Evolutionary conservation across 2,888 invertebrate species (phyloP), one percentile per base, ranked within the genome.

Genomic region (Andrena chrysosceles): DNA sequence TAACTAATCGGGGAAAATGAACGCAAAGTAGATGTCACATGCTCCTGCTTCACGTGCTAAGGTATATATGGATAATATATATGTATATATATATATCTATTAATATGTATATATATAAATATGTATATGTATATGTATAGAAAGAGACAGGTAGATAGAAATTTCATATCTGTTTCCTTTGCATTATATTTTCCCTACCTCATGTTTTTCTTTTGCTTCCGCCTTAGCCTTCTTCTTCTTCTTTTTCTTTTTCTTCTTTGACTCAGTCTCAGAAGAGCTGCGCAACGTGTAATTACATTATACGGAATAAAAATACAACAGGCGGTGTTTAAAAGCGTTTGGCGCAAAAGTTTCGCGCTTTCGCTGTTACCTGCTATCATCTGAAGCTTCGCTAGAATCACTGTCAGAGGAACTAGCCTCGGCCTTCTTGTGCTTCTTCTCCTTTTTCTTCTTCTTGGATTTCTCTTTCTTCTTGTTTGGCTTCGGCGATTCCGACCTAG

Each of bases 171-270:
- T 76, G 66, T 69, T 80, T 76, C 82, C 59, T 64, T 77, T 66
- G 59, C 73, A 84, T 54, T 49, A 67, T 42, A 42, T 70, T 69
- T 73, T 71, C 64, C 89, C 63, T 89, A 89, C 89, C 89, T 89
- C 89, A 84, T 82, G 88, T 68, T 92, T 93, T 69, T 95, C 92
- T 93, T 94, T 87, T 93, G 93, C 90, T 91, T 95, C 85, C 81
- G 90, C 88, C 92, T 97, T 97, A 0, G 96, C 96, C 93, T 97
- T 97, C 94, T 97, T 97, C 95, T 97, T 97, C 94, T 97, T 97
- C 85, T 96, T 97, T 95, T 97, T 97, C 94, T 97, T 97, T 85
- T 96, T 95, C 92, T 96, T 96, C 94, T 96, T 97, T 33, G 96
- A 95, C 91, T 97, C 97, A 87, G 96, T 96, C 91, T 95, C 96